Base-by-base conservation (phyloP, 2,888 invertebrate species). In the Drosophila bunnanda region DNA sequence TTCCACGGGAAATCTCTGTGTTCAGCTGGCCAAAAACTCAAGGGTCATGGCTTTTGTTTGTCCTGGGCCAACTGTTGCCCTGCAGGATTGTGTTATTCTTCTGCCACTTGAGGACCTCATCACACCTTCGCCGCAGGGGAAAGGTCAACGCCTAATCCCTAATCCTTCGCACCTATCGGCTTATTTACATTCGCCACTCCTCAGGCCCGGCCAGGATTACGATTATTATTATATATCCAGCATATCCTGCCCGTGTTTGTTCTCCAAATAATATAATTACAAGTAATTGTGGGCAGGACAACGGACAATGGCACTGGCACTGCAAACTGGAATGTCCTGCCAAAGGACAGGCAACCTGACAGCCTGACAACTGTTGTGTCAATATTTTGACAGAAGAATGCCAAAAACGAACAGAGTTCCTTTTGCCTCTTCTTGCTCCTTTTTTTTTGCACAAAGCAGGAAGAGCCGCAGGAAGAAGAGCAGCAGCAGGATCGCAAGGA, bases 361-460 rank as follows among this genome's bases (percentile, higher is more conserved):
- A 73, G 69, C 41, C 85, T 89, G 86, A 89, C 89, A 89, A 81
- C 71, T 81, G 80, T 80, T 80, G 87, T 81, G 82, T 89, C 81
- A 87, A 87, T 87, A 87, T 87, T 87, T 87, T 87, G 87, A 87
- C 90, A 87, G 85, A 89, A 87, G 89, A 87, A 89, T 87, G 87
- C 89, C 89, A 89, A 81, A 78, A 81, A 78, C 50, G 32, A 77
- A 75, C 41, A 41, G 56, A 68, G 54, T 17, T 52, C 43, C 56
- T 41, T 56, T 22, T 58, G 10, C 30, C 6, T 25, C 1, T 46
- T n/a, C 44, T 10, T 6, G 10, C n/a, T 50, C 1, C 8, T 28
- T 9, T 9, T 25, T 50, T 13, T 52, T 15, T 20, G 60, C 71
- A 59, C 46, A 70, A 38, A 41, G 60, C 71, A 70, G 52, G 71